Base-by-base conservation (phyloP, 2,797 vertebrate genomes). In the Trichosurus vulpecula region DNA sequence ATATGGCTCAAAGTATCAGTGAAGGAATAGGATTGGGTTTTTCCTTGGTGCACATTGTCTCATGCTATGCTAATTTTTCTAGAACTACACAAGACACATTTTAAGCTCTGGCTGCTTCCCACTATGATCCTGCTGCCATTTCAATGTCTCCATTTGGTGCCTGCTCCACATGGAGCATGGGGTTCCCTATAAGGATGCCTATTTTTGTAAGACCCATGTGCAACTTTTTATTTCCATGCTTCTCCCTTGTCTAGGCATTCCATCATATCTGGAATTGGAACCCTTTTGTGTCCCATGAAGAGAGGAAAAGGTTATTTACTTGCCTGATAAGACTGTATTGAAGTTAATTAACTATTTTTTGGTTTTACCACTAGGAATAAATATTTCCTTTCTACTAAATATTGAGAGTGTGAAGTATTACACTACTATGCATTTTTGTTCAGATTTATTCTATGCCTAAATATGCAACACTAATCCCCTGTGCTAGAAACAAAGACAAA, bases 331-430 rank as follows among this genome's bases (percentile, higher is more conserved):
- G 35, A 35, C 61, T n/a, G 31, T 92, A 91, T 90, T 96, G 91
- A 54, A 93, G 41, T 8, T 92, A 90, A 61, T 13, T 41, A 92
- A 92, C 47, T 58, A 25, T 30, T 90, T 87, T 54, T 96, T 97
- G 94, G 52, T 92, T 91, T 25, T 93, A 96, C 61, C 27, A 93
- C 56, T 66, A 57, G 89, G 92, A 90, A 89, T 90, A 22, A 52
- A 90, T 58, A 6, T 35, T 47, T 9, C 52, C 29, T 92, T 95
- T 93, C 52, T 89, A 31, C 25, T 55, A 51, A 96, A 92, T 25
- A 27, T 30, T 25, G n/a, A 95, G 30, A 19, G 6, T 92, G 47
- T 90, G 1, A 27, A 54, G n/a, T 57, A 19, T 41, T n/a, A 54
- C 29, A 35, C n/a, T 91, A 29, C 53, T 6, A 41, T 74, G n/a